A percentile compares a stretch with the other conserved stretches of the same genome.
phyloP scores from a whole-genome alignment of 2,797 vertebrate species.

The Gambelia wislizenii region DNA sequence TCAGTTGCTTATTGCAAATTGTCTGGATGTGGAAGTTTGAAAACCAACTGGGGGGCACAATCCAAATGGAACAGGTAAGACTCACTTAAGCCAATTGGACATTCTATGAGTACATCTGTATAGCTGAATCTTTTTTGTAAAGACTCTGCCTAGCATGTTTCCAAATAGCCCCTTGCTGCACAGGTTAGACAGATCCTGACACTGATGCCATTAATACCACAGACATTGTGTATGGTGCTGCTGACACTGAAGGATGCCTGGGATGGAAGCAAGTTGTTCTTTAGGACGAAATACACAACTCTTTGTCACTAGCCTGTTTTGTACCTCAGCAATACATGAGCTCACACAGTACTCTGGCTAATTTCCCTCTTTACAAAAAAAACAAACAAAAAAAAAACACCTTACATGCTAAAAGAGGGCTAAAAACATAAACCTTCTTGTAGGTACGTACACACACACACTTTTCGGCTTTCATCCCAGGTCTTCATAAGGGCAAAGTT shows the following conservation, averaged over 20 bases:
- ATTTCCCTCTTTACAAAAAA: too few relatives aligned
- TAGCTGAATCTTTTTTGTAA: neutral
- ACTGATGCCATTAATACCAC: neutral
- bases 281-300: too few relatives aligned
- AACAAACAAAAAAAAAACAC: too few relatives aligned
- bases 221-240: neutral
- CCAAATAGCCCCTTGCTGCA: neutral
- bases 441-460: neutral
- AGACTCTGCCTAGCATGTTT: neutral
- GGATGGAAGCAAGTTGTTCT: neutral
- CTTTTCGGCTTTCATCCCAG: neutral
- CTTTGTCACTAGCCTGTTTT: neutral
- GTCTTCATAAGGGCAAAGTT: neutral
- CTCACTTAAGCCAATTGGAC: neutral
- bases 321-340: too few relatives aligned
- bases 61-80: neutral
- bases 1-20: neutral
- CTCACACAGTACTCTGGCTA: too few relatives aligned
- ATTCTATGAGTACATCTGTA: neutral
- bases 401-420: too few relatives aligned
- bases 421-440: too few relatives aligned
- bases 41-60: neutral
- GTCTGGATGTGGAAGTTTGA: neutral
- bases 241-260: neutral
- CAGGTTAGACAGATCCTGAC: neutral